These are phyloP conservation scores for Phocoena phocoena DNA, from an alignment of 2,113 vertebrate genomes.

Conservation along the genomic window DNA sequence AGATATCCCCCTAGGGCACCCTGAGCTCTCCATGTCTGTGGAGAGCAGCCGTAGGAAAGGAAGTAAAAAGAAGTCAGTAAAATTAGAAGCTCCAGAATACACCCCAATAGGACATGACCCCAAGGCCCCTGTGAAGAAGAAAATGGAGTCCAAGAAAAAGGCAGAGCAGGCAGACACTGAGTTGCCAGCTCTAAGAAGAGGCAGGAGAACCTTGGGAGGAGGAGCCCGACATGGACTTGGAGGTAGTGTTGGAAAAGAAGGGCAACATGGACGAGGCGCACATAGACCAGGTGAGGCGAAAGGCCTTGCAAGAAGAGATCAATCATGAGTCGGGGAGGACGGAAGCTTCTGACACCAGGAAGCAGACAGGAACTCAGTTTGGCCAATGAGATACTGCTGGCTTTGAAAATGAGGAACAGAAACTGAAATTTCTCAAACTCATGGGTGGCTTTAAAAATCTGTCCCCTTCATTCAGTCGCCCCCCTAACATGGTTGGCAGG, in stretches of 20 bases:
- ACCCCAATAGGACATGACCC: neutral
- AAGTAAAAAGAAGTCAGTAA: neutral
- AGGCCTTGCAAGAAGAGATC: no score
- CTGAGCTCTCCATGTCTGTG: neutral
- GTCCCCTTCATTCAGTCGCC: constrained; percentile 43
- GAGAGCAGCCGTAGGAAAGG: constrained; percentile 5
- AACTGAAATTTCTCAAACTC: constrained; percentile 93
- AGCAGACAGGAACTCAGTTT: constrained; percentile 65
- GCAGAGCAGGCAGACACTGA: neutral
- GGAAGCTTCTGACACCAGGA: no score
- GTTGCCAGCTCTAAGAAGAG: neutral
- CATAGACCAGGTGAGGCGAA: constrained; percentile 83
- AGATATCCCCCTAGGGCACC: neutral
- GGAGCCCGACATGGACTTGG: constrained; percentile 78
- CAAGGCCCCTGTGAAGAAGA: constrained; percentile 18
- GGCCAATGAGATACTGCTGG: constrained; percentile 94
- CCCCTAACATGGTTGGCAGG: neutral
- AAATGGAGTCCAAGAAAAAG: constrained; percentile 26
- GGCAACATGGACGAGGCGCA: constrained; percentile 85
- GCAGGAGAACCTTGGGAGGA: constrained; percentile 54
- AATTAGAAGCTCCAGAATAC: constrained; percentile 13
- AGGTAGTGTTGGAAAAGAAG: constrained; percentile 83
- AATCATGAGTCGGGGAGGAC: no score
- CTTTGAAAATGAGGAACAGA: constrained; percentile 87
- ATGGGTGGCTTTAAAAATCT: constrained; percentile 94